Conservation (phyloP, 2,888 invertebrate species). For the Sussaba pulchella region DNA sequence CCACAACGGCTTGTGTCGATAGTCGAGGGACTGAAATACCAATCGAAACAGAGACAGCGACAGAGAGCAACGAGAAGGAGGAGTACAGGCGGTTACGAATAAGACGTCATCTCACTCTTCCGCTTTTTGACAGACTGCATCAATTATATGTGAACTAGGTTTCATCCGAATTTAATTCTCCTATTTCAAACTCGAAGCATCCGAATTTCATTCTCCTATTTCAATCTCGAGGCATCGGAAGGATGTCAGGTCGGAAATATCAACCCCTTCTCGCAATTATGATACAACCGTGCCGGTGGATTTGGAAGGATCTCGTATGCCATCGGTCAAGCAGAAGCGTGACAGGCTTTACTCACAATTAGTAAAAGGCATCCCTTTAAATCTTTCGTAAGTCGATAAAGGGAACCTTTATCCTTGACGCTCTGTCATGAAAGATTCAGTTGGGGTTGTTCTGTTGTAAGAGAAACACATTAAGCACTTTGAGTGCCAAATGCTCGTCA, state of each 20-base stretch:
- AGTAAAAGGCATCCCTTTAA: too few relatives aligned
- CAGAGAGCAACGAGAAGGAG: neutral
- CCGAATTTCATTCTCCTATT: neutral
- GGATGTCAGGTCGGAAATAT: conserved; percentile 22
- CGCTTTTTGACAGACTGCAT: conserved; percentile 29
- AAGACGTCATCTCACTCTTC: neutral
- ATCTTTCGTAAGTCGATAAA: too few relatives aligned
- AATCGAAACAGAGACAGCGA: neutral
- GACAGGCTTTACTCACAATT: too few relatives aligned
- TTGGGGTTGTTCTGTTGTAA: too few relatives aligned
- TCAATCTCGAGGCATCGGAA: conserved; percentile 1
- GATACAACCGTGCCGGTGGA: neutral
- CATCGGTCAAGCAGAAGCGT: too few relatives aligned
- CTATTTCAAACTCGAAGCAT: conserved; percentile 32
- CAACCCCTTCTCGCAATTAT: neutral
- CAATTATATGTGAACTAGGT: conserved; percentile 51
- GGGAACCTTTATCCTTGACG: too few relatives aligned
- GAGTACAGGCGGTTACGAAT: neutral
- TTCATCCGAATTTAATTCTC: conserved; percentile 41
- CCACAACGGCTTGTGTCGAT: neutral
- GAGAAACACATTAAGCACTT: too few relatives aligned
- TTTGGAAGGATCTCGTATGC: neutral
- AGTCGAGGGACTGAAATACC: conserved; percentile 25
- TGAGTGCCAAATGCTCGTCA: too few relatives aligned
- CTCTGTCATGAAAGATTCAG: too few relatives aligned